A percentile compares a stretch with the other conserved stretches of the same genome.
Conservation (phyloP, 2,888 invertebrate genomes). For the Sminthurides aquaticus region DNA sequence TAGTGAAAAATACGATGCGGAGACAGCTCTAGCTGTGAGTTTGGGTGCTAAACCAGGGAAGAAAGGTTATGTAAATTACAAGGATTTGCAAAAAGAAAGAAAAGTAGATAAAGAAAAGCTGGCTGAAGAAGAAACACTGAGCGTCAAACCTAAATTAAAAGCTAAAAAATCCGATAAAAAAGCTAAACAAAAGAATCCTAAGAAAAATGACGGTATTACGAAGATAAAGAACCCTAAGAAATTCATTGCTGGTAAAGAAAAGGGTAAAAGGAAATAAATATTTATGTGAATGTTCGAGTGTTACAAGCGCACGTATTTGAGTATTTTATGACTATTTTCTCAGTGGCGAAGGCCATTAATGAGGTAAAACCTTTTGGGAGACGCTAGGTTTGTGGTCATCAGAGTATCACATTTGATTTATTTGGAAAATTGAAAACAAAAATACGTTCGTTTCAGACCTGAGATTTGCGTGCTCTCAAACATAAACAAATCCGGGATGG, state of each 20-base stretch:
- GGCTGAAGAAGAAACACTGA: constrained; percentile 17
- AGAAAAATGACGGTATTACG: constrained; percentile 1
- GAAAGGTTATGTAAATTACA: constrained; percentile 63
- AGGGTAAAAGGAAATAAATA: background rate
- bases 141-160: constrained; percentile 9
- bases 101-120: constrained; percentile 52
- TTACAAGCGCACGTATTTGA: background rate
- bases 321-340: no score
- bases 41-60: constrained; percentile 76
- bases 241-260: background rate
- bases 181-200: background rate
- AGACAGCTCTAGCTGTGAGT: constrained; percentile 66
- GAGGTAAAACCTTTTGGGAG: no score
- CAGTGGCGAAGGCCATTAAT: no score
- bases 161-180: constrained; percentile 10
- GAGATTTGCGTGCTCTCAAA: no score
- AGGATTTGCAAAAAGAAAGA: constrained; percentile 56
- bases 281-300: background rate
- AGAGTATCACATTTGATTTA: no score
- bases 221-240: constrained; percentile 2
- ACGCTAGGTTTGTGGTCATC: no score
- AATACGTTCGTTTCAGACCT: no score
- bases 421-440: no score
- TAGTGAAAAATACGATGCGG: constrained; percentile 66
- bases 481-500: no score